Conservation (phyloP, 2,797 vertebrate species). For the Helarctos malayanus region DNA sequence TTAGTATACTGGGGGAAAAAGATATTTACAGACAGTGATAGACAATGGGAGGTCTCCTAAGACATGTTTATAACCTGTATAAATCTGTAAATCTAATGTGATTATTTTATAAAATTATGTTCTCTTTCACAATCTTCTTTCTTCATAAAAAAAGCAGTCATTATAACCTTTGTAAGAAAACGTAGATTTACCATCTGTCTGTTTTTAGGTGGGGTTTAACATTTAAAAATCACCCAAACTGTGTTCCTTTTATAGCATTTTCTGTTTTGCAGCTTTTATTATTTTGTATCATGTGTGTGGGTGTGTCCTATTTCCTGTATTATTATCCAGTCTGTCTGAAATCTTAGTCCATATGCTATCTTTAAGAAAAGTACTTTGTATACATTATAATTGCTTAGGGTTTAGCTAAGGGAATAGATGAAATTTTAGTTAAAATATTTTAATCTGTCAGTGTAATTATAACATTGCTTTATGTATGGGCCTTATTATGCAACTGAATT, state of each 20-base stretch:
- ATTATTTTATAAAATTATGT: not conserved
- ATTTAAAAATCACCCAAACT: not conserved
- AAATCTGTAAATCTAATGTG: not conserved
- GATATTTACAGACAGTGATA: not conserved
- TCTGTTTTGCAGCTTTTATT: slow-evolving; percentile 1
- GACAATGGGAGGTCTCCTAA: not conserved
- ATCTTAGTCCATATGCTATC: not conserved
- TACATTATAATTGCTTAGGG: not conserved
- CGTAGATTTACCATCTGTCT: not conserved
- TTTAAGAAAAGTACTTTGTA: not conserved
- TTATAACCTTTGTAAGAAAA: not conserved
- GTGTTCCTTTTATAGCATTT: not conserved
- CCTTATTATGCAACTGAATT: not conserved
- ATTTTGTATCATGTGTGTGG: not conserved
- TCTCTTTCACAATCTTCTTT: not conserved
- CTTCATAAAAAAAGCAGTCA: not conserved
- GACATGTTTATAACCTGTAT: not conserved
- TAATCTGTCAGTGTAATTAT: not conserved
- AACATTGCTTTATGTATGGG: not conserved
- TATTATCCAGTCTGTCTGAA: not conserved
- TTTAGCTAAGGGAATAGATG: not conserved
- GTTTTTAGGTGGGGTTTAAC: not conserved
- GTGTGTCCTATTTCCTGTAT: not conserved
- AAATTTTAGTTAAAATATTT: slow-evolving; percentile 15
- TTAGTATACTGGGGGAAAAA: not conserved